Conservation (phyloP, 2,113 vertebrate species). For the Pelecanoides urinatrix region DNA sequence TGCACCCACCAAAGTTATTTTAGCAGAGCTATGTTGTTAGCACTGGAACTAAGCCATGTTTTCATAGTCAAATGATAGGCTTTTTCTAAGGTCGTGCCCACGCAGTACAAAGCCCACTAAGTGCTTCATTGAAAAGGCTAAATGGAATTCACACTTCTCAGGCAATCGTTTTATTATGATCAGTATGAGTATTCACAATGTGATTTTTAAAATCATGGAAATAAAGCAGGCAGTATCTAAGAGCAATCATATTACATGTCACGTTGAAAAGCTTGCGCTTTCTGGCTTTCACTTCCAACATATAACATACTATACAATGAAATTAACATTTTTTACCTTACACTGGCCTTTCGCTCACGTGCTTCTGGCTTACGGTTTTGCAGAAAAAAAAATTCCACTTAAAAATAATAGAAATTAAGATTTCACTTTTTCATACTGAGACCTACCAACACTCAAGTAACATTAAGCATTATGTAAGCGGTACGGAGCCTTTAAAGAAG, state of each 20-base stretch:
- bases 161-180: constrained; percentile 48
- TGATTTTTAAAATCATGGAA: constrained; percentile 16
- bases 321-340: constrained; percentile 35
- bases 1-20: constrained; percentile 42
- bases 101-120: constrained; percentile 44
- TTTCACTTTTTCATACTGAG: neutral
- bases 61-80: constrained; percentile 56
- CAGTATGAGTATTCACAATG: constrained; percentile 37
- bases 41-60: constrained; percentile 58
- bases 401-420: constrained; percentile 43
- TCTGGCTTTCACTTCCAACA: constrained; percentile 10
- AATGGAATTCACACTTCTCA: constrained; percentile 52
- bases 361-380: neutral
- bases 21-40: constrained; percentile 31
- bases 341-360: constrained; percentile 5
- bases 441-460: neutral
- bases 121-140: constrained; percentile 38
- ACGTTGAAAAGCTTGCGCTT: constrained; percentile 43
- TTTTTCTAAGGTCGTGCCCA: constrained; percentile 27
- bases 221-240: constrained; percentile 26
- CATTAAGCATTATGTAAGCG: neutral
- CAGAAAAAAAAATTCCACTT: neutral
- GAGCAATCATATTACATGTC: constrained; percentile 16
- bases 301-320: neutral
- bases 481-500: neutral